Conservation (phyloP, 2,113 vertebrate species). For the Malurus alboscapulatus region DNA sequence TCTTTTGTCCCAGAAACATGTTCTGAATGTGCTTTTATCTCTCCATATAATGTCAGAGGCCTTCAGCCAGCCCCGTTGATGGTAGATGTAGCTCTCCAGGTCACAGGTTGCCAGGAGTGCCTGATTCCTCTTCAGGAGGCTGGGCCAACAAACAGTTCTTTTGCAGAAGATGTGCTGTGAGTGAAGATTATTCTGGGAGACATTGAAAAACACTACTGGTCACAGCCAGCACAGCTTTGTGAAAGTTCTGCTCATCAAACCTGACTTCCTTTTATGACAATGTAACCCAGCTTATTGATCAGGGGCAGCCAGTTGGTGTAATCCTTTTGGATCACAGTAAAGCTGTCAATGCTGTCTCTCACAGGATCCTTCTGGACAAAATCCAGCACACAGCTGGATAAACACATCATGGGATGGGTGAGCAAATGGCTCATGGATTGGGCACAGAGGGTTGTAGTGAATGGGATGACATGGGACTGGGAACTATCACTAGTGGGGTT, state of each 20-base stretch:
- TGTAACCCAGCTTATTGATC: neutral
- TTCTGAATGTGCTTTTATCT: neutral
- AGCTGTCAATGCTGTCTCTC: neutral
- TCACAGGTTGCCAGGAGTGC: neutral
- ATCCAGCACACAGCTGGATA: neutral
- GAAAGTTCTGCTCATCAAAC: neutral
- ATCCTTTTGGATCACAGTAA: neutral
- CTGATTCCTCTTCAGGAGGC: neutral
- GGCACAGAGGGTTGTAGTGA: neutral
- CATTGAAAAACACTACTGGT: neutral
- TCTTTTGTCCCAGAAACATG: neutral
- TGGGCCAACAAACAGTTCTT: neutral
- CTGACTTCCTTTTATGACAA: neutral
- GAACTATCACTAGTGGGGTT: neutral
- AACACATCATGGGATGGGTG: neutral
- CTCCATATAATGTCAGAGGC: neutral
- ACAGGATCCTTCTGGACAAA: neutral
- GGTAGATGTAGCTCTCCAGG: neutral
- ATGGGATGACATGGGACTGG: neutral
- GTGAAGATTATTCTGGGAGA: neutral
- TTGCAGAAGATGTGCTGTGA: neutral
- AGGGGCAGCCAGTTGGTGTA: neutral
- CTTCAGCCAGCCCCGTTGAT: neutral
- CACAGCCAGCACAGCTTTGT: neutral
- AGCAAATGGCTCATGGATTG: neutral